phyloP scores from a whole-genome alignment of 2,888 invertebrate genomes.

The Aporophyla lueneburgensis region DNA sequence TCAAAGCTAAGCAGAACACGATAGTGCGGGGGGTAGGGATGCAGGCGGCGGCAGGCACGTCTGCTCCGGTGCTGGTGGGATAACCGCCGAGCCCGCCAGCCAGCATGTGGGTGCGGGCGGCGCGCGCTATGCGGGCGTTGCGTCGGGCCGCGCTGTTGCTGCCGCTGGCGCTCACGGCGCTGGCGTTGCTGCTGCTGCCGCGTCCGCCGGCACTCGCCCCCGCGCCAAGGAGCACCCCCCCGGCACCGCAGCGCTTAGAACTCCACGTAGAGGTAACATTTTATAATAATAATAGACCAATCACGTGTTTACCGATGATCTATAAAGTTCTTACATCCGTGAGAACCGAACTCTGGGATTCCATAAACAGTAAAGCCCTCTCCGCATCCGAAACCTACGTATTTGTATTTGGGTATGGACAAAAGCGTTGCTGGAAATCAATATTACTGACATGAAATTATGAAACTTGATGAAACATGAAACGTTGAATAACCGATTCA shows the following conservation, averaged over 20 bases:
- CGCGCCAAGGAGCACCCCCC: conserved; percentile 67
- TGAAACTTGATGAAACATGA: no score
- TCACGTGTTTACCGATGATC: no score
- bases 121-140: conserved; percentile 83
- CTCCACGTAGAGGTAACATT: conserved; percentile 70
- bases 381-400: no score
- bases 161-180: conserved; percentile 88
- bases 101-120: conserved; percentile 85
- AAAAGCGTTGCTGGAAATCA: no score
- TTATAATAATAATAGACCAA: not conserved
- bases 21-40: conserved; percentile 58
- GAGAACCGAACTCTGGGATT: no score
- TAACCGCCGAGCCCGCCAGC: conserved; percentile 48
- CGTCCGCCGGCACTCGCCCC: conserved; percentile 80
- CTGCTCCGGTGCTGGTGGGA: conserved; percentile 56
- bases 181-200: conserved; percentile 88
- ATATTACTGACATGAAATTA: no score
- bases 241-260: conserved; percentile 72
- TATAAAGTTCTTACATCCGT: no score
- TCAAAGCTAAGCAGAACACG: conserved; percentile 35
- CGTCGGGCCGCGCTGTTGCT: conserved; percentile 87
- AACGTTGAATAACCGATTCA: no score
- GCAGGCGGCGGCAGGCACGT: conserved; percentile 56
- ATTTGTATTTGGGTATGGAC: no score
- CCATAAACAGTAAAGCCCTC: no score